A percentile compares a stretch with the other conserved stretches of the same genome.
Conservation (phyloP, 2,797 vertebrate genomes). For the Acanthopagrus latus region DNA sequence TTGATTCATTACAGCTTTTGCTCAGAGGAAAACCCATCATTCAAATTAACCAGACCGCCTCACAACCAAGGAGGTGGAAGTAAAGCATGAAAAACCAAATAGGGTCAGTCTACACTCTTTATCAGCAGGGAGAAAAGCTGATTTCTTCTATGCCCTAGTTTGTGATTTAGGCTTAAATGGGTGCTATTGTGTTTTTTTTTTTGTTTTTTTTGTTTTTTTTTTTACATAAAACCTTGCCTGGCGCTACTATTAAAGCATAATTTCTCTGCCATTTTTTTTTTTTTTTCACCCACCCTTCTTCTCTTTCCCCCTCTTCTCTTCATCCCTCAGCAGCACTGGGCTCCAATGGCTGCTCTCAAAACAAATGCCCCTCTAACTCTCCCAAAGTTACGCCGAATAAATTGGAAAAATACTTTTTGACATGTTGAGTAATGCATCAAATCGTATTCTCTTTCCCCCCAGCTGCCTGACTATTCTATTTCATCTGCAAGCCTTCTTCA, state of each 20-base stretch:
- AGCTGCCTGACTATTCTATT: constrained; percentile 63
- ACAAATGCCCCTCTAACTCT: constrained; percentile 68
- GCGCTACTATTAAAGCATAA: constrained; percentile 44
- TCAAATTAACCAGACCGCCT: background rate
- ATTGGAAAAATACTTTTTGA: constrained; percentile 79
- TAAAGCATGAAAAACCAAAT: background rate
- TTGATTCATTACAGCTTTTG: background rate
- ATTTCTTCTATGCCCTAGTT: constrained; percentile 31
- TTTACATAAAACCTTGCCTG: constrained; percentile 21
- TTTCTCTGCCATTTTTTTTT: constrained; percentile 30
- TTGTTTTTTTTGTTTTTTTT: background rate
- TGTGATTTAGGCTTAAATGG: constrained; percentile 28
- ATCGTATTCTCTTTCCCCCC: constrained; percentile 64
- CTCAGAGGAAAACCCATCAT: background rate
- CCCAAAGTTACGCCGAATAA: constrained; percentile 70
- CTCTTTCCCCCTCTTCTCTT: constrained; percentile 13
- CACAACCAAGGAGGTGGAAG: background rate
- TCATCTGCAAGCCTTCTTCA: constrained; percentile 68
- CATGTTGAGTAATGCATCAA: constrained; percentile 80
- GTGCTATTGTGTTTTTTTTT: background rate
- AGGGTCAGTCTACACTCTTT: constrained; percentile 9
- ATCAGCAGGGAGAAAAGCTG: background rate
- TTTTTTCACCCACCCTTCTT: background rate
- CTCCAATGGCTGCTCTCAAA: constrained; percentile 60
- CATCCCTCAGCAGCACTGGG: constrained; percentile 42